These are phyloP conservation scores for Bolborhynchus lineola DNA, from an alignment of 2,113 vertebrate species.

Conservation along the genomic window DNA sequence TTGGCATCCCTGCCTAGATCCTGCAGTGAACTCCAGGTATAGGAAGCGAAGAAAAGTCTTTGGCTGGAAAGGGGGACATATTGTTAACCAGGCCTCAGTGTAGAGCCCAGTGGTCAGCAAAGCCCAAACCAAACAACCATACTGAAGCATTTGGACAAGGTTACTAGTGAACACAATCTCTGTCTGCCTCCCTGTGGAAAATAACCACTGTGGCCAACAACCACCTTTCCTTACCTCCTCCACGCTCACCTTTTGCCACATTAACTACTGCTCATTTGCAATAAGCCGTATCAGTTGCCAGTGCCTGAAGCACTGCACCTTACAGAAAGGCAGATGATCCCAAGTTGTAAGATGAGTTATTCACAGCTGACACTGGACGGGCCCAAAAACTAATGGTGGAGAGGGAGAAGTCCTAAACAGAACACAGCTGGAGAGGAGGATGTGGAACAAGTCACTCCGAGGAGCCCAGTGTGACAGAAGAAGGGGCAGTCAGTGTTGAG, in stretches of 20 bases:
- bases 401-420: neutral
- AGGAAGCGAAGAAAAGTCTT: neutral
- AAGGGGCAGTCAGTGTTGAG: neutral
- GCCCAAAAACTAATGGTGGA: rapidly evolving
- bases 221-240: neutral
- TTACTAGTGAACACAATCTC: neutral
- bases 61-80: neutral
- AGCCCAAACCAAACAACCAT: neutral
- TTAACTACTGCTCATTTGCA: neutral
- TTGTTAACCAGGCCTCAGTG: neutral
- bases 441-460: neutral
- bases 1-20: neutral
- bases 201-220: neutral
- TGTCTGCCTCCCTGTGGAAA: neutral
- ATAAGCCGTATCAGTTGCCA: neutral
- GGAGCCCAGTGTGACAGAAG: neutral
- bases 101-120: neutral
- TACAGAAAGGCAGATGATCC: neutral
- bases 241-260: rapidly evolving
- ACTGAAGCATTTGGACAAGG: neutral
- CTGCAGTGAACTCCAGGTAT: neutral
- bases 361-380: neutral
- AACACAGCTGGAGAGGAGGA: neutral
- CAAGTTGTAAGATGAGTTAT: neutral
- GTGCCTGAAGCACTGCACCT: neutral